These are phyloP conservation scores for Drosophila cognata DNA, from an alignment of 2,888 invertebrate species.

Conservation along the genomic window DNA sequence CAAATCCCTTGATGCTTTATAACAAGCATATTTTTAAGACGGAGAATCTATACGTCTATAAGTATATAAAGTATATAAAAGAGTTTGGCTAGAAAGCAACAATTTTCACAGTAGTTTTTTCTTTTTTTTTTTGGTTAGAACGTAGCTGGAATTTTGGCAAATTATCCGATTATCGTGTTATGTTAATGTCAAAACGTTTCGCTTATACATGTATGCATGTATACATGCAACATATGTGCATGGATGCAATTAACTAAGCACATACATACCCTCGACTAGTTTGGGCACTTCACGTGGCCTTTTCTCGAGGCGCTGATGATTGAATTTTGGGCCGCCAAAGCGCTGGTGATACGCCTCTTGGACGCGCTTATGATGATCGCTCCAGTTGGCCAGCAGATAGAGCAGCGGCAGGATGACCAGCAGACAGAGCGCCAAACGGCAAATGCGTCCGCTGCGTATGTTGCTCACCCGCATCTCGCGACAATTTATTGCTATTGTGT, in stretches of 20 bases:
- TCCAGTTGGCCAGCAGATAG: constrained; percentile 88
- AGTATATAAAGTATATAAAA: not conserved
- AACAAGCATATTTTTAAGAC: not conserved
- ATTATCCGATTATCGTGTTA: not conserved
- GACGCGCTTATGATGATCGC: constrained; percentile 85
- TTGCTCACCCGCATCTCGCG: constrained; percentile 87
- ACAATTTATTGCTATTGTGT: not conserved
- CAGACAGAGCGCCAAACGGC: constrained; percentile 86
- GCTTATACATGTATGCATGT: not conserved
- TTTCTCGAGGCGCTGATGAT: constrained; percentile 76
- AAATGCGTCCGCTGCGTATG: constrained; percentile 87
- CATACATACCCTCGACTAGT: constrained; percentile 82
- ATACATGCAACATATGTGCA: not conserved
- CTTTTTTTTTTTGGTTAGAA: not conserved
- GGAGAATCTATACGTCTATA: not conserved
- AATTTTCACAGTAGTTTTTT: not conserved
- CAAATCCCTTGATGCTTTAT: not conserved
- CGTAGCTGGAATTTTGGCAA: not conserved
- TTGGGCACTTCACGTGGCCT: constrained; percentile 82
- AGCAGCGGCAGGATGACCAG: constrained; percentile 87
- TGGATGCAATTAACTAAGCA: not conserved
- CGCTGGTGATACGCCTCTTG: constrained; percentile 79
- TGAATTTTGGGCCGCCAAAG: constrained; percentile 71
- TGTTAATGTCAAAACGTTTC: not conserved
- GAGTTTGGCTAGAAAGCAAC: not conserved